phyloP scores from a whole-genome alignment of 2,888 invertebrate genomes.

The Pachymerium ferrugineum region DNA sequence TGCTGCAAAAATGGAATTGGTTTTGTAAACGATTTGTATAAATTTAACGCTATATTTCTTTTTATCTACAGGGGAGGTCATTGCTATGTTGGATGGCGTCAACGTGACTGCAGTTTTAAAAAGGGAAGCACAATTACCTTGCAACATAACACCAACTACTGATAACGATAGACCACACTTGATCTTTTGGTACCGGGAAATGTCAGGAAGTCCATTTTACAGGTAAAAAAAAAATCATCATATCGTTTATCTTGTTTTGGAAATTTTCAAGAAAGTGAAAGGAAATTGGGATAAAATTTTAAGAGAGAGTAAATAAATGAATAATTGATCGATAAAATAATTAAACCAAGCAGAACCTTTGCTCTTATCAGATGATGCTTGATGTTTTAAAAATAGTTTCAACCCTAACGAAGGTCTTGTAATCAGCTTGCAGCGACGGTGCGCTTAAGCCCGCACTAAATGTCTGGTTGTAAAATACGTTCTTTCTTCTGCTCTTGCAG shows the following conservation, averaged over 20 bases:
- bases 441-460: not conserved
- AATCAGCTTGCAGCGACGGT: not conserved
- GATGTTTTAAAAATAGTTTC: not conserved
- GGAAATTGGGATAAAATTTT: too few species aligned
- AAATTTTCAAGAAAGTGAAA: too few species aligned
- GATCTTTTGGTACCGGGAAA: slow-evolving; percentile 84
- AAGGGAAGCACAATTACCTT: slow-evolving; percentile 66
- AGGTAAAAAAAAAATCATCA: slow-evolving; percentile 60
- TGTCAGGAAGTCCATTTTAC: slow-evolving; percentile 82
- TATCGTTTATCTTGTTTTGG: too few species aligned
- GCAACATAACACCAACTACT: slow-evolving; percentile 72
- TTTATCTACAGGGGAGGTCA: slow-evolving; percentile 35
- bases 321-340: too few species aligned
- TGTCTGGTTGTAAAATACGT: not conserved
- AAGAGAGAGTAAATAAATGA: too few species aligned
- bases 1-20: slow-evolving; percentile 14
- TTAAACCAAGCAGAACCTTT: not conserved
- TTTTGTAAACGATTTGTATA: slow-evolving; percentile 27
- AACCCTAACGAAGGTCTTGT: not conserved
- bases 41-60: slow-evolving; percentile 31
- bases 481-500: slow-evolving; percentile 20
- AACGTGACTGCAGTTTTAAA: slow-evolving; percentile 42
- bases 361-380: not conserved
- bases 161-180: slow-evolving; percentile 73
- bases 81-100: slow-evolving; percentile 28